phyloP scores from a whole-genome alignment of 2,113 vertebrate genomes.

The Eolophus roseicapilla region DNA sequence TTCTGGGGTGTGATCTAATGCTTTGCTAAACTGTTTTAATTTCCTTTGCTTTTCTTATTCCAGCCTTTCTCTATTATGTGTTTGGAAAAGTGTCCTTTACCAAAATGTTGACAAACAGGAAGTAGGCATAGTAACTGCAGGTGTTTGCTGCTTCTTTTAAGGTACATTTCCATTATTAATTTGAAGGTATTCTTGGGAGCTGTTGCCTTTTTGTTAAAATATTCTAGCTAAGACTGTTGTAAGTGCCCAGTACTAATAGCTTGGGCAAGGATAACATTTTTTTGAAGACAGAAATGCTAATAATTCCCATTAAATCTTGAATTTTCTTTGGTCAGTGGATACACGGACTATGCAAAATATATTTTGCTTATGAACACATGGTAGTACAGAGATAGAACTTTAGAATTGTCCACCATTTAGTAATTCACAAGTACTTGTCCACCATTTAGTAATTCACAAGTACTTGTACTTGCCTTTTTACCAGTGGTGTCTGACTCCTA shows the following conservation, averaged over 20 bases:
- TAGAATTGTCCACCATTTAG: not conserved
- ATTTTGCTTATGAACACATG: not conserved
- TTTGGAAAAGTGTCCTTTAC: not conserved
- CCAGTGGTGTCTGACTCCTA: not conserved
- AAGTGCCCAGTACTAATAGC: not conserved
- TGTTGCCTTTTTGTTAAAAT: not conserved
- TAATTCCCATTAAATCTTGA: not conserved
- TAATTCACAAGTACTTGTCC: not conserved
- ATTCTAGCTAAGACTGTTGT: not conserved
- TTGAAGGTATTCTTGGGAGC: not conserved
- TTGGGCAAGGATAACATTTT: not conserved
- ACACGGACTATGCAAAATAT: rapidly evolving
- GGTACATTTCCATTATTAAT: not conserved
- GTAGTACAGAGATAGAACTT: not conserved
- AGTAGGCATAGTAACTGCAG: not conserved
- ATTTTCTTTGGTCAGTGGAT: not conserved
- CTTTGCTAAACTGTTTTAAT: not conserved
- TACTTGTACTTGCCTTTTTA: not conserved
- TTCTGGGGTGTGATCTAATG: not conserved
- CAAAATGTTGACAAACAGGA: not conserved
- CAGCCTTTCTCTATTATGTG: not conserved
- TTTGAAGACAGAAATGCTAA: not conserved
- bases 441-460: not conserved
- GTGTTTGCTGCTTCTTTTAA: not conserved
- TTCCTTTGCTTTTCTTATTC: not conserved